These are phyloP conservation scores for Sarcophaga bullata DNA, from an alignment of 1,140 invertebrate genomes.

Conservation along the genomic window DNA sequence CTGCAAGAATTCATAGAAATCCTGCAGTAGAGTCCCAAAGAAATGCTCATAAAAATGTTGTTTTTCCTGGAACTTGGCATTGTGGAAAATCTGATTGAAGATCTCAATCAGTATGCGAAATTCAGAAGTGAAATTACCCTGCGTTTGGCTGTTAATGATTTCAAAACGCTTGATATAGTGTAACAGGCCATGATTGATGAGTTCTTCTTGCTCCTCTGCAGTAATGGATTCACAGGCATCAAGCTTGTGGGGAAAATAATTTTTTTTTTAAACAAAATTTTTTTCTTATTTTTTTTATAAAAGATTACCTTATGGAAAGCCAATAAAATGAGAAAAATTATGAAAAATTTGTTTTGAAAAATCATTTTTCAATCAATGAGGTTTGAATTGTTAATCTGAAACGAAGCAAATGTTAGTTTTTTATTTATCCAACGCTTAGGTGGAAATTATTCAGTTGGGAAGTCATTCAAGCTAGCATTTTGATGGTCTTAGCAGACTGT, in stretches of 20 bases:
- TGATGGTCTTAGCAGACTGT: no score
- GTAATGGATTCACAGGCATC: neutral
- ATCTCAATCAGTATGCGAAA: neutral
- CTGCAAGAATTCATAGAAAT: neutral
- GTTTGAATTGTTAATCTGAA: neutral
- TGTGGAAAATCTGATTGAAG: neutral
- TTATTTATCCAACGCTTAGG: no score
- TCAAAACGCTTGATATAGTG: slow-evolving; percentile 23
- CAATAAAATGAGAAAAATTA: neutral
- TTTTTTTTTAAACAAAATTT: neutral
- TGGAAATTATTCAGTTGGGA: no score
- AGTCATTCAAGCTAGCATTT: no score
- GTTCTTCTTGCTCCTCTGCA: neutral
- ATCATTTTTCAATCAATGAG: neutral
- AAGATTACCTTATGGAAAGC: neutral
- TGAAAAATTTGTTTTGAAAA: neutral
- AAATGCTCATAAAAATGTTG: neutral
- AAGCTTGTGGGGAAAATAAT: neutral
- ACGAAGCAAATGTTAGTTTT: no score
- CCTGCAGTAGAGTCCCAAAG: neutral
- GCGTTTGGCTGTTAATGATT: neutral
- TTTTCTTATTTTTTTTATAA: neutral
- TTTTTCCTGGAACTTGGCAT: neutral
- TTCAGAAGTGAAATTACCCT: neutral
- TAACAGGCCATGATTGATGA: neutral